Evolutionary conservation across 2,888 invertebrate species (phyloP), one percentile per base, ranked within the genome.

Genomic region (Trachelus stipa): DNA sequence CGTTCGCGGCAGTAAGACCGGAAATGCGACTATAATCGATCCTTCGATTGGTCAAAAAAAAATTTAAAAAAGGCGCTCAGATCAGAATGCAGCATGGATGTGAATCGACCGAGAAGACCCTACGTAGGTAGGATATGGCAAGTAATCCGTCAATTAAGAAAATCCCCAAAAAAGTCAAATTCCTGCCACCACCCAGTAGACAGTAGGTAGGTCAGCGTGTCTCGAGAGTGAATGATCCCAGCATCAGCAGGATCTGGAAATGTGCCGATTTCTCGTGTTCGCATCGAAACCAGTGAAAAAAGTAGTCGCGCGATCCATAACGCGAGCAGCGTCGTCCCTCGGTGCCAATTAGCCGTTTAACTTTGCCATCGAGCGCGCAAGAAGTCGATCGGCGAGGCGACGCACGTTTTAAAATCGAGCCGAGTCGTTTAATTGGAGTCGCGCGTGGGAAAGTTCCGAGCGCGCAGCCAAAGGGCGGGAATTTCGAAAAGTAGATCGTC

Each of bases 341-440:
- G 71, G 1, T 71, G 71, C 71, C 71, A 71, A 71, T 71, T 71
- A 71, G 71, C 71, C 23, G 56, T 56, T 56, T 23, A 56, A 56
- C 23, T 0, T 56, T 2, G 56, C 9, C 23, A 56, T 23, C 23
- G 2, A 23, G 71, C 30, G 30, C 9, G 12, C 71, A 34, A 71
- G 31, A 31, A 34, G 71, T 71, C 71, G 71, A 71, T 34, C 71
- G 71, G 71, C 30, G 9, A 71, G 31, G 31, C 71, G 71, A 33
- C 71, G 56, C 56, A 56, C 56, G 56, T 56, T 56, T 56, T 56
- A 23, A 56, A 2, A 23, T 56, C 56, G 56, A 56, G 40, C 23
- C 15, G 15, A 40, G 40, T 6, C 56, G 23, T 9, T 56, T 56
- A 56, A 56, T 56, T 56, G 56, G 56, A 56, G 56, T 56, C 6